phyloP scores from a whole-genome alignment of 2,797 vertebrate species.

The Pithecia hirsuta region DNA sequence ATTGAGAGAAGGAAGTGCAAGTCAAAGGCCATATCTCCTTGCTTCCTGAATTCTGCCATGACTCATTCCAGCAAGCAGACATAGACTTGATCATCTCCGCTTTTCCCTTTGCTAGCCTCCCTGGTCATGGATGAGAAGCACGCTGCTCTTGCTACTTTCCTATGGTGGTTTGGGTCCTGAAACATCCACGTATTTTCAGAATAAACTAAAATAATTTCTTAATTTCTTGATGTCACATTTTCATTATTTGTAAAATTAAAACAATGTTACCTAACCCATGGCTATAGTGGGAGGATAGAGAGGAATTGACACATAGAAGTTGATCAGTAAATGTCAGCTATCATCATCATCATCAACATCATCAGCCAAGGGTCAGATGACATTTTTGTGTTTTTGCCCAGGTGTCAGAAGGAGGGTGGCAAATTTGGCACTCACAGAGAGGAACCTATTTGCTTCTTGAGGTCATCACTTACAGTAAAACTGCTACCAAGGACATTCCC shows the following conservation, averaged over 20 bases:
- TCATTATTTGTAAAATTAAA: background rate
- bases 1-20: background rate
- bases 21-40: background rate
- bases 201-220: background rate
- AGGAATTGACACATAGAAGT: background rate
- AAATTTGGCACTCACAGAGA: background rate
- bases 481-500: background rate
- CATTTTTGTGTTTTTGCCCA: background rate
- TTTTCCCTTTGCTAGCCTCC: background rate
- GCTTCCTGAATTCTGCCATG: background rate
- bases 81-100: background rate
- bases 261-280: background rate
- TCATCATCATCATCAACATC: background rate
- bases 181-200: background rate
- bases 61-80: background rate
- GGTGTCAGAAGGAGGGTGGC: background rate
- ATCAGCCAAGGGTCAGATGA: background rate
- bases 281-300: background rate
- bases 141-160: accelerated
- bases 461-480: background rate
- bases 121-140: background rate
- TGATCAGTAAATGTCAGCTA: background rate
- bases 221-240: background rate
- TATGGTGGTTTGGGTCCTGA: background rate
- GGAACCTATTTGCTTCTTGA: background rate